Percentiles rank a stretch among this genome's conserved stretches.
phyloP scores from a whole-genome alignment of 2,113 vertebrate species.

The Hippopotamus amphibius region DNA sequence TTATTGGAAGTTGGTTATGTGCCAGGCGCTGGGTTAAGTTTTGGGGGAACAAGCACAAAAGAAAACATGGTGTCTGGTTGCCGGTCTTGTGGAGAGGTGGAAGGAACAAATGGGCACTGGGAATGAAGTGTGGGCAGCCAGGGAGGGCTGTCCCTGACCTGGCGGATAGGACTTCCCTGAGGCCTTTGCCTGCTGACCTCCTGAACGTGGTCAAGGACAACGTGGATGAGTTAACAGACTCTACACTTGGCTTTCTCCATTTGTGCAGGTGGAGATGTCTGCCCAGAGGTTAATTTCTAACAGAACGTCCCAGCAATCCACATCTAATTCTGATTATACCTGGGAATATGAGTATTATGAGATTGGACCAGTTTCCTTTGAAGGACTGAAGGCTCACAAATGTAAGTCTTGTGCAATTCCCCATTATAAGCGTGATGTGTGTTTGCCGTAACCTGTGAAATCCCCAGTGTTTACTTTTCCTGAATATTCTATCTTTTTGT shows the following conservation, averaged over 20 bases:
- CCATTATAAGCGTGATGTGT: not conserved
- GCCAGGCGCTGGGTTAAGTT: not conserved
- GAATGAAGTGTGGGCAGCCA: not conserved
- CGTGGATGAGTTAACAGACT: not conserved
- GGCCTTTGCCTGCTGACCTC: not conserved
- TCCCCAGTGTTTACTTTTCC: not conserved
- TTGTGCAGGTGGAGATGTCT: conserved; percentile 88
- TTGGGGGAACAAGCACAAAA: not conserved
- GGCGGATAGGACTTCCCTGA: not conserved
- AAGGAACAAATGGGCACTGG: not conserved
- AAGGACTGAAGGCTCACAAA: conserved; percentile 96
- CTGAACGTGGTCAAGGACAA: not conserved
- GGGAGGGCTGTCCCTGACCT: not conserved
- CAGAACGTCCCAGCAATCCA: conserved; percentile 88
- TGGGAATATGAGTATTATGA: conserved; percentile 99
- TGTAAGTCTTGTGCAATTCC: conserved; percentile 88
- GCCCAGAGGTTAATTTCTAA: conserved; percentile 86
- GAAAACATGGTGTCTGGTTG: not conserved
- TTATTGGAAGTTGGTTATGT: not conserved
- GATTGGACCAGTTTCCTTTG: conserved; percentile 95
- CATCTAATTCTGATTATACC: conserved; percentile 92
- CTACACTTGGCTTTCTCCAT: conserved; percentile 27
- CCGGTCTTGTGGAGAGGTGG: not conserved
- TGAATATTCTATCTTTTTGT: not conserved
- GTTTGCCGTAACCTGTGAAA: not conserved